Evolutionary conservation across 2,888 invertebrate genomes (phyloP), one percentile per base, ranked within the genome.

Genomic region (Rambutsinella grinnellia): DNA sequence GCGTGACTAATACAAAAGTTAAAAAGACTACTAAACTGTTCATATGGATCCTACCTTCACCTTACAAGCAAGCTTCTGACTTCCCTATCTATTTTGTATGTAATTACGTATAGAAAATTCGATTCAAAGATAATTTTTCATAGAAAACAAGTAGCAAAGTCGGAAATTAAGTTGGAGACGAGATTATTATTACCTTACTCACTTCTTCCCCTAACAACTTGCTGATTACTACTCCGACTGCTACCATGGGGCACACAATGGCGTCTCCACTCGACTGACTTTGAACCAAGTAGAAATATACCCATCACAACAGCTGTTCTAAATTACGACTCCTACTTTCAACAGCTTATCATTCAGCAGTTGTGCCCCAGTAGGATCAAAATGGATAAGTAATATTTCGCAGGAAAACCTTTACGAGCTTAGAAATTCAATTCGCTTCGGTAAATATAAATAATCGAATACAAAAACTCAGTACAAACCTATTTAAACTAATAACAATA

Each of bases 191-290:
- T 58, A 68, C 47, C 49, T 68, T 58, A 68, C 68, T 68, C 68
- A 68, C 68, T 58, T 58, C 68, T 58, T 68, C 68, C 68, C 68
- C 68, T 49, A 58, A 68, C 68, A 47, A 68, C 68, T 36, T 57
- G 28, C 44, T 68, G 57, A 68, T 58, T 68, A 68, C 68, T 58
- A 49, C 58, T 58, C 58, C 68, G 68, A 68, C 36, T 68, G 68
- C 68, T 68, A 56, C 51, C 68, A 68, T 68, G 68, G 58, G 68
- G 68, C 68, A 68, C 49, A 68, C 68, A 68, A 66, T 44, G 54
- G 68, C 68, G 68, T 58, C 68, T 68, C 68, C 68, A 46, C 57
- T 68, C 47, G 68, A 58, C 67, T 67, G 57, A 47, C 67, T 67
- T 56, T 19, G 68, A 68, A 21, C 46, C 68, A 58, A 68, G 46